Evolutionary conservation across 1,140 invertebrate genomes (phyloP), one percentile per base, ranked within the genome.

Genomic region (Listronotus oregonensis): DNA sequence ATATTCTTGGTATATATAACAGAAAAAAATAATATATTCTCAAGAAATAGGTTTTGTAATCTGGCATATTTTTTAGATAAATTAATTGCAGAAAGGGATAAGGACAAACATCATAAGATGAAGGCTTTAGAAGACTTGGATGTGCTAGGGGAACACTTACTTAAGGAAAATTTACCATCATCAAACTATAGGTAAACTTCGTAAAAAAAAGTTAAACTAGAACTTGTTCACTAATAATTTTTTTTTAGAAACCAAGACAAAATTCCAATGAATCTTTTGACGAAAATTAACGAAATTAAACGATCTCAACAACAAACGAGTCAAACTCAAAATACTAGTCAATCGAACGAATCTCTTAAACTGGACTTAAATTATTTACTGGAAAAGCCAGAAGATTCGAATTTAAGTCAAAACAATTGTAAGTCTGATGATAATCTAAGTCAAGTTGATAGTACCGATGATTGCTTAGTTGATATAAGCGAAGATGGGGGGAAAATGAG

Each of bases 81-180:
- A 46, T 27, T 49, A 56, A 34, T 34, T 39, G 43, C 71, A 72
- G 50, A 81, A 76, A 73, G 50, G 67, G 44, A 71, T 50, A 74
- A 67, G 49, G 50, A 82, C 82, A 64, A 77, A 54, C 72, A 79
- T 21, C 80, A 75, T 67, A 82, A 82, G 78, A 77, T 81, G 50
- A 82, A 85, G 82, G 86, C 87, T 66, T 67, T 94, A 69, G 88
- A 90, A 73, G 90, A 91, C 69, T 78, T 94, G 40, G 89, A 92
- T 73, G 84, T 86, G 32, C 80, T 94, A 18, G 86, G 90, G 17
- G 85, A 91, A 77, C 82, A 85, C 70, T 79, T 93, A 21, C 78
- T 93, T 39, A 90, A 91, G 77, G 83, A 90, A 80, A 89, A 85
- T 69, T 79, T 91, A 69, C 85, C 86, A 17, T 60, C 46, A 10